Evolutionary conservation across 2,113 vertebrate genomes (phyloP), one percentile per base, ranked within the genome.

Genomic region (Leiothrix lutea): DNA sequence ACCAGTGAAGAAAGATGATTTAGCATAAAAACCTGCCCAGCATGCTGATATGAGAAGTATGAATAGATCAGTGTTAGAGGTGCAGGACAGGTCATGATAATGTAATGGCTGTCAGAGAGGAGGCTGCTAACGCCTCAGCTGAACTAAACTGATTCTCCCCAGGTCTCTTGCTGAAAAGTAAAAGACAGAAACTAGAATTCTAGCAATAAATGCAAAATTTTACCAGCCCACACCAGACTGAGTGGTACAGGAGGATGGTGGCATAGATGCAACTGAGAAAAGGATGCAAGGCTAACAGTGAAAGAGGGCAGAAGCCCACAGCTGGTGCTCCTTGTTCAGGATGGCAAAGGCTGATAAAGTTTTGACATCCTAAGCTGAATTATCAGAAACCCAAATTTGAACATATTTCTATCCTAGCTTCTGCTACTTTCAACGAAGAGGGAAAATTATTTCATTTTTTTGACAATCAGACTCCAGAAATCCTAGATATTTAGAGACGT

Each of bases 21-120:
- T 96, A 92, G 62, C 86, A 89, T 95, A 92, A 92, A 95, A 96
- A 79, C 91, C 84, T 84, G 86, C 90, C 61, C 91, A 96, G 95
- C 94, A 93, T 95, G 93, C 74, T 83, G 69, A 96, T 90, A 81
- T 38, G 62, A 92, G 93, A 92, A 31, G 86, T 40, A 75, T 95
- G 93, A 94, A 93, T 92, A 94, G 90, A 93, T 70, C 90, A 66
- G 70, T 78, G 69, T 92, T 87, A 93, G 57, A 91, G 1, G 11
- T 1, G 3, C 80, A 86, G 94, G 90, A 95, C 94, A 92, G 92
- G 85, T 94, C 94, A 91, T 56, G 77, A 67, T 26, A 81, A 67
- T 50, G 67, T 87, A 95, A 94, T 80, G 78, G 47, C 33, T 92
- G 72, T 85, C 79, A 85, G 80, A 95, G 29, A 94, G 45, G 67